phyloP scores from a whole-genome alignment of 2,888 invertebrate species.

The Cecidostiba fungosa region DNA sequence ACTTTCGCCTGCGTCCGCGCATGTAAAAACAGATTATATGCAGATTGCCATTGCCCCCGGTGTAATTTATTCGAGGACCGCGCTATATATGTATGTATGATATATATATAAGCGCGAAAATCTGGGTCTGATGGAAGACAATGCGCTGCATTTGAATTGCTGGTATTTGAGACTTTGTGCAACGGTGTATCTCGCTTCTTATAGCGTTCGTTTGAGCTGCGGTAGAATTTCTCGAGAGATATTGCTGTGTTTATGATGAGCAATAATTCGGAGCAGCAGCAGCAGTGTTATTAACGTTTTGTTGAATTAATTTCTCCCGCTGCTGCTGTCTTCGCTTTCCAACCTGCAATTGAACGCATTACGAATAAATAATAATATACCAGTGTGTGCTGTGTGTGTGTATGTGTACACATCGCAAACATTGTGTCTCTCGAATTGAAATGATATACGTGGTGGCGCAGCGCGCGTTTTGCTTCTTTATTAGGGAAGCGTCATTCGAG shows the following conservation, averaged over 20 bases:
- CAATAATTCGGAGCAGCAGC: constrained; percentile 17
- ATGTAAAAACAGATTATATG: constrained; percentile 8
- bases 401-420: neutral
- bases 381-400: neutral
- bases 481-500: neutral
- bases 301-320: constrained; percentile 23
- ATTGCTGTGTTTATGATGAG: constrained; percentile 21
- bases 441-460: neutral
- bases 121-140: neutral
- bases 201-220: no score
- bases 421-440: neutral
- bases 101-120: neutral
- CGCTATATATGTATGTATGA: neutral
- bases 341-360: constrained; percentile 4
- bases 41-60: neutral
- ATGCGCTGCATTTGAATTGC: neutral
- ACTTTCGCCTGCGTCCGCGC: neutral
- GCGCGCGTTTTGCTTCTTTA: neutral
- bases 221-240: constrained; percentile 18
- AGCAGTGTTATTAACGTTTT: constrained; percentile 34
- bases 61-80: constrained; percentile 4
- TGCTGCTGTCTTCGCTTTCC: neutral
- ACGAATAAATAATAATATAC: constrained; percentile 2
- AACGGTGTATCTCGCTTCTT: neutral
- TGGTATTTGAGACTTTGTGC: neutral